Conservation (phyloP, 2,888 invertebrate species). For the Didymodactylos carnosus region DNA sequence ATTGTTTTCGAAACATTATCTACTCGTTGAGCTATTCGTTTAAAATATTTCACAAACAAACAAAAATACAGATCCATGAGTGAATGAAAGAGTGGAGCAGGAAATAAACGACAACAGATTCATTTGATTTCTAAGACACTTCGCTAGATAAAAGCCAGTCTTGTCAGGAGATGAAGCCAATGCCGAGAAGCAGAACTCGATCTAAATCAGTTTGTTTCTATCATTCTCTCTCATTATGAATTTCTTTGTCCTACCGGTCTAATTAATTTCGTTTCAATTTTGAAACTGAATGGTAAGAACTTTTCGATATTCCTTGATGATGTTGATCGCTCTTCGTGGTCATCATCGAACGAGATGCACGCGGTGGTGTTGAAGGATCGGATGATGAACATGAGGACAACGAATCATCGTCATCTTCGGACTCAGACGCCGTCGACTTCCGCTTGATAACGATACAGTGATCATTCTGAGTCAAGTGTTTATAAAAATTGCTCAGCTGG, state of each 20-base stretch:
- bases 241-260: too few relatives aligned
- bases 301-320: not conserved
- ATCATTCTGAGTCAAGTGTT: not conserved
- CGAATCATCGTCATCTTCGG: not conserved
- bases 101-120: not conserved
- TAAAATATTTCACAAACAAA: too few relatives aligned
- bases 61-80: too few relatives aligned
- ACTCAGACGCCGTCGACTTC: not conserved
- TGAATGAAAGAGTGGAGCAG: too few relatives aligned
- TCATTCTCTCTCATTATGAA: too few relatives aligned
- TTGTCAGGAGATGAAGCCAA: not conserved
- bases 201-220: too few relatives aligned
- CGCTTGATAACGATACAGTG: not conserved
- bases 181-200: not conserved
- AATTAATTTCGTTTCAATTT: not conserved
- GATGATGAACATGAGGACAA: not conserved
- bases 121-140: not conserved
- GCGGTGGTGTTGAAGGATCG: not conserved
- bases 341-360: not conserved
- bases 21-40: too few relatives aligned
- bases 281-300: not conserved
- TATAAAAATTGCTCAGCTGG: not conserved
- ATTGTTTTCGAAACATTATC: too few relatives aligned
- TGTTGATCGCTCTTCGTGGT: not conserved
- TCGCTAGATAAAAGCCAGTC: not conserved